These are phyloP conservation scores for Thumatha senex DNA, from an alignment of 2,888 invertebrate species.

Conservation along the genomic window DNA sequence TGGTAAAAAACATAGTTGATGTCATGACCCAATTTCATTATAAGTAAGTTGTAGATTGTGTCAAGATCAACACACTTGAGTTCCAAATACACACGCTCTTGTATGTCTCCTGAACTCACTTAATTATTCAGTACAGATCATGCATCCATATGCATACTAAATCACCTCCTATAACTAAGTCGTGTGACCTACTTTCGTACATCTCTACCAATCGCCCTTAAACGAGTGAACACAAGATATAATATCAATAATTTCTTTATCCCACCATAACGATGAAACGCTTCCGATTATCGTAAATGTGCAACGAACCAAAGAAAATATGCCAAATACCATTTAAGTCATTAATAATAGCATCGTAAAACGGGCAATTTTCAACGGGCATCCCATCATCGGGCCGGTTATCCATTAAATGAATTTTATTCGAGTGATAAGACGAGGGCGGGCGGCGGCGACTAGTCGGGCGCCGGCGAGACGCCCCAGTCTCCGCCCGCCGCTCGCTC, in stretches of 20 bases:
- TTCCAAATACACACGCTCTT: not conserved
- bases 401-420: slow-evolving; percentile 81
- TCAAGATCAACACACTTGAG: not conserved
- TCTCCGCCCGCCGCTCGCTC: slow-evolving; percentile 64
- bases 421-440: slow-evolving; percentile 76
- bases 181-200: slow-evolving; percentile 27
- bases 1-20: not conserved
- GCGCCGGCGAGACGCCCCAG: slow-evolving; percentile 76
- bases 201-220: slow-evolving; percentile 7
- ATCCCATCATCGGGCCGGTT: slow-evolving; percentile 68
- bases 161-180: slow-evolving; percentile 3
- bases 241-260: slow-evolving; percentile 18
- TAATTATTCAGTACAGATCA: slow-evolving; percentile 8
- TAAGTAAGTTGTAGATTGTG: not conserved
- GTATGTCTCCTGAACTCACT: not conserved
- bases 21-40: not conserved
- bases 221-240: slow-evolving; percentile 15
- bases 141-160: slow-evolving; percentile 2
- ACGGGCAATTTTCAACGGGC: slow-evolving; percentile 68
- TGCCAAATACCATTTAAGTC: slow-evolving; percentile 54
- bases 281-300: slow-evolving; percentile 40
- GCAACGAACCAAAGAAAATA: slow-evolving; percentile 43
- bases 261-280: not conserved
- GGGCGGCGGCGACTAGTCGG: slow-evolving; percentile 66
- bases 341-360: slow-evolving; percentile 65